phyloP scores from a whole-genome alignment of 2,797 vertebrate genomes.

The Tamandua tetradactyla region DNA sequence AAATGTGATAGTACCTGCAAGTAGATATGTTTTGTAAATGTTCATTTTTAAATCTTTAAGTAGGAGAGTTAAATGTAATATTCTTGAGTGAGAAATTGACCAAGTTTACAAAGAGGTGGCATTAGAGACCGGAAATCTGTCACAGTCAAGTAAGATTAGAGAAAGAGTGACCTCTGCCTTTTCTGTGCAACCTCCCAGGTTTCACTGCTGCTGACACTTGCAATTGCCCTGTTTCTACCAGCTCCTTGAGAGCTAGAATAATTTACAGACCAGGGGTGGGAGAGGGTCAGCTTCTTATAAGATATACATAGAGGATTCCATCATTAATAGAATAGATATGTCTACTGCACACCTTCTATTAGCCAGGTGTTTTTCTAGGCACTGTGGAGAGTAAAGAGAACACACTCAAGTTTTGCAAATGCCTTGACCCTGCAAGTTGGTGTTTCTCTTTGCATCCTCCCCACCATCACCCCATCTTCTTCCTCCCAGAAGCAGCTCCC shows the following conservation, averaged over 20 bases:
- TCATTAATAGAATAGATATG: not conserved
- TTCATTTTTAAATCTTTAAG: slow-evolving; percentile 12
- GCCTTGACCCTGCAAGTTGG: not conserved
- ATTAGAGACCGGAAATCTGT: not conserved
- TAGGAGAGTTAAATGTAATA: not conserved
- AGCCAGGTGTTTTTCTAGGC: not conserved
- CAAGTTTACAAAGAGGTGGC: not conserved
- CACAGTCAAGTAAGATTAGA: not conserved
- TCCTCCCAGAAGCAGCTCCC: not conserved
- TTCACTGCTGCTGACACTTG: not conserved
- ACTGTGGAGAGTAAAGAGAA: not conserved
- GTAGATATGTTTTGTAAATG: not conserved
- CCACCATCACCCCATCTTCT: not conserved
- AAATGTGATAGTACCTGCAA: not conserved
- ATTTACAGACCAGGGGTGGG: accelerated
- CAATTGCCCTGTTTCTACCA: not conserved
- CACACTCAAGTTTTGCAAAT: not conserved
- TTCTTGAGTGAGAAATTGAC: not conserved
- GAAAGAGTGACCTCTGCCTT: not conserved
- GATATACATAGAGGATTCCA: not conserved
- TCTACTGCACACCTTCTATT: not conserved
- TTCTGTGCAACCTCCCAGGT: not conserved
- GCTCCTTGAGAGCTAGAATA: not conserved
- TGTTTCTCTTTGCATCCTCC: not conserved
- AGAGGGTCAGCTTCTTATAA: not conserved